Conservation (phyloP, 2,888 invertebrate species). For the Caenorhabditis sp. region DNA sequence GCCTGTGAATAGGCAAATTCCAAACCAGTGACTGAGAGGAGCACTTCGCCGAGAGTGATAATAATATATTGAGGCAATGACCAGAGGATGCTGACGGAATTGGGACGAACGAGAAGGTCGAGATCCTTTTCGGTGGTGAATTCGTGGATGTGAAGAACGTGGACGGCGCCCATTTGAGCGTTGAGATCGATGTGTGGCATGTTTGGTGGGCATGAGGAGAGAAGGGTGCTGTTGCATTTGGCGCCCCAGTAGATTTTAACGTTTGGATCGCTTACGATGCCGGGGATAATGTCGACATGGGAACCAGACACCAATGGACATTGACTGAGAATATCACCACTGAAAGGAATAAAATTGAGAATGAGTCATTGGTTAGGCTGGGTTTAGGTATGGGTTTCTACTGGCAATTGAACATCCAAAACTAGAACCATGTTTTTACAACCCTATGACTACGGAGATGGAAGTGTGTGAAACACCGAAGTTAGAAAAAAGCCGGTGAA, state of each 20-base stretch:
- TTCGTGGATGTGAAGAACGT: constrained; percentile 47
- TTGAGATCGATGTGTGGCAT: constrained; percentile 23
- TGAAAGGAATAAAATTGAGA: constrained; percentile 7
- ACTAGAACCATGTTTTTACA: too few species aligned
- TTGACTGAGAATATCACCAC: constrained; percentile 33
- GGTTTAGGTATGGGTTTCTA: too few species aligned
- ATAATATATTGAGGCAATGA: constrained; percentile 90
- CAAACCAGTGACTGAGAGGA: constrained; percentile 93
- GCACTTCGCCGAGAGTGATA: constrained; percentile 89
- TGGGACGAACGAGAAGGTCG: constrained; percentile 53
- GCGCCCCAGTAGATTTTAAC: constrained; percentile 56
- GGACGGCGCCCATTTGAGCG: constrained; percentile 50
- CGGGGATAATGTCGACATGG: constrained; percentile 59
- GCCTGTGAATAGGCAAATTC: constrained; percentile 92
- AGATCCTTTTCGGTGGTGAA: constrained; percentile 33
- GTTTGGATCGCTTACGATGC: constrained; percentile 54
- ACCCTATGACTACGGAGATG: too few species aligned
- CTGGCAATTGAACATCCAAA: too few species aligned
- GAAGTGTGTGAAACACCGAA: too few species aligned
- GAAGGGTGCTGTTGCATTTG: not conserved
- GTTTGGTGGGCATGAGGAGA: not conserved
- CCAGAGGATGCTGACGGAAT: constrained; percentile 71
- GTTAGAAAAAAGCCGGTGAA: too few species aligned
- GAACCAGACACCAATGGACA: constrained; percentile 38
- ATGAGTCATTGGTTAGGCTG: too few species aligned